Conservation (phyloP, 2,797 vertebrate species). For the Hypotaenidia okinawae region DNA sequence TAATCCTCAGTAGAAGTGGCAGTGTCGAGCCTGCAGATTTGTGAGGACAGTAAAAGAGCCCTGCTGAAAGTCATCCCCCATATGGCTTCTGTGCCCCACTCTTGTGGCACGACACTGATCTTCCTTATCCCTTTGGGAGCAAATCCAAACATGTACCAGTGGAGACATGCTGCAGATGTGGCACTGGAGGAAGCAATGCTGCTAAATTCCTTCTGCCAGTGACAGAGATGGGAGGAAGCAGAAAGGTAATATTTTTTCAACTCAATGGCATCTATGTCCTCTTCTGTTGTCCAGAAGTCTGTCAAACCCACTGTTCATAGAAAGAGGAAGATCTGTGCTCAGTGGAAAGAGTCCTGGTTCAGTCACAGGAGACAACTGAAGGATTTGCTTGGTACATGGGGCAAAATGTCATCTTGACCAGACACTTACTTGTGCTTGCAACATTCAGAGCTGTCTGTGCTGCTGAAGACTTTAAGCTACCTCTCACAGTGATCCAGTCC, state of each 20-base stretch:
- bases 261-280: background rate
- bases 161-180: rapidly evolving
- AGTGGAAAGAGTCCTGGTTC: background rate
- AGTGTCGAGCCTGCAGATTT: background rate
- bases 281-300: background rate
- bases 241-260: background rate
- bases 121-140: background rate
- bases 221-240: background rate
- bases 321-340: background rate
- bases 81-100: background rate
- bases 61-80: background rate
- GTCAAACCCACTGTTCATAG: rapidly evolving
- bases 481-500: background rate
- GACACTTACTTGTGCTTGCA: background rate
- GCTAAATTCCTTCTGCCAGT: background rate
- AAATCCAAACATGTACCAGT: background rate
- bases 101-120: background rate
- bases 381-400: background rate
- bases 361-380: background rate
- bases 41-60: background rate
- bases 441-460: background rate
- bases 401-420: background rate
- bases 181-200: background rate
- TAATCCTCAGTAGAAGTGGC: background rate
- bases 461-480: background rate